A percentile compares a stretch with the other conserved stretches of the same genome.
Conservation (phyloP, 2,113 vertebrate genomes). For the Bettongia penicillata region DNA sequence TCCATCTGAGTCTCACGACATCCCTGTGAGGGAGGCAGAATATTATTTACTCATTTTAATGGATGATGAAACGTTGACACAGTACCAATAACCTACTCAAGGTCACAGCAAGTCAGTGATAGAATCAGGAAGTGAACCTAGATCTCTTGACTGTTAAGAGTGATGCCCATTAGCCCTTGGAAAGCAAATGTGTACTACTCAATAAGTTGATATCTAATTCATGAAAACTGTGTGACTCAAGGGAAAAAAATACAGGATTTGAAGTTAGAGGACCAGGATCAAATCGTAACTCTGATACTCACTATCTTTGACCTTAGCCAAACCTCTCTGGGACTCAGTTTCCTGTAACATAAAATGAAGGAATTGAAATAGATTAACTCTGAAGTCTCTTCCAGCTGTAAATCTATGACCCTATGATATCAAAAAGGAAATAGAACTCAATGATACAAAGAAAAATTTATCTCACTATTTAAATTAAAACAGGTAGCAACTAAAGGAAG, state of each 20-base stretch:
- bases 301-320: background rate
- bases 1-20: background rate
- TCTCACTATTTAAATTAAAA: background rate
- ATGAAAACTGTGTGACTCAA: background rate
- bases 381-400: background rate
- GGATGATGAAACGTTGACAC: background rate
- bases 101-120: background rate
- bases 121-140: background rate
- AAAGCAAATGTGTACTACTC: background rate
- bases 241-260: background rate
- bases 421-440: background rate
- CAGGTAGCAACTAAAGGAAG: background rate
- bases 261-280: background rate
- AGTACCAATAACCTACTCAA: background rate
- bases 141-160: background rate
- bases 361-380: background rate
- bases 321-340: background rate
- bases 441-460: background rate
- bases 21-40: background rate
- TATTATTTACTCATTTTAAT: background rate
- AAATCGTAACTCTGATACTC: background rate
- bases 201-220: background rate
- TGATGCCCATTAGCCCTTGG: background rate
- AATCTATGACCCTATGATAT: background rate
- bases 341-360: background rate